Evolutionary conservation across 2,113 vertebrate species (phyloP), one percentile per base, ranked within the genome.

Genomic region (Tympanuchus pallidicinctus): DNA sequence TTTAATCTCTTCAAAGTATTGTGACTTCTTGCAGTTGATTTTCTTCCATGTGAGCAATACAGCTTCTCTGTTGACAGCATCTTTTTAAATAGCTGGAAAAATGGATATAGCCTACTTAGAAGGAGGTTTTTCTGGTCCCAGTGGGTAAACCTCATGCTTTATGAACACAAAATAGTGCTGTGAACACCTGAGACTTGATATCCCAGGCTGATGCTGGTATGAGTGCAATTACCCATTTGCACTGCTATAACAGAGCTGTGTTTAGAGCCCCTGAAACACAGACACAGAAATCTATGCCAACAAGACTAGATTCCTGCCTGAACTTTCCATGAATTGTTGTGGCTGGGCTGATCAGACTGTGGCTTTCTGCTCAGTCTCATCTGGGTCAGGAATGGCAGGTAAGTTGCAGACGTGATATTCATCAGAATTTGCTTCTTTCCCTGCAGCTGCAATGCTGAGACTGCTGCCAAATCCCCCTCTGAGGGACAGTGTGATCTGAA

Each of bases 381-480:
- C 57, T 38, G 7, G 56, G 70, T 88, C 66, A 69, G 57, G 60
- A 82, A 71, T 1, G 0, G 65, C 79, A 83, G 43, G 30, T 87
- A 45, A 81, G 56, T 57, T 72, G 76, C 47, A 32, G n/a, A n/a
- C 0, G 0, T 92, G 76, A 57, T 28, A 73, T 75, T 97, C 75
- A 97, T 69, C 52, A 32, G 73, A 64, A 34, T 66, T 20, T 94
- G 69, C 86, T 93, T 88, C 83, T 96, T 92, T 64, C 34, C 45
- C 83, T 81, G 95, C 98, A 99, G 98, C 98, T 99, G 98, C 98
- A 99, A 98, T 98, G 98, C 98, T 94, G 98, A 98, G 93, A 95
- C 97, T 95, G 88, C 94, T 76, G 84, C 83, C 57, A 98, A 98
- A 93, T 96, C 98, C 84, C 96, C 97, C 85, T 94, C 98, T 96